Evolutionary conservation across 2,888 invertebrate genomes (phyloP), one percentile per base, ranked within the genome.

Genomic region (Muscina levida): DNA sequence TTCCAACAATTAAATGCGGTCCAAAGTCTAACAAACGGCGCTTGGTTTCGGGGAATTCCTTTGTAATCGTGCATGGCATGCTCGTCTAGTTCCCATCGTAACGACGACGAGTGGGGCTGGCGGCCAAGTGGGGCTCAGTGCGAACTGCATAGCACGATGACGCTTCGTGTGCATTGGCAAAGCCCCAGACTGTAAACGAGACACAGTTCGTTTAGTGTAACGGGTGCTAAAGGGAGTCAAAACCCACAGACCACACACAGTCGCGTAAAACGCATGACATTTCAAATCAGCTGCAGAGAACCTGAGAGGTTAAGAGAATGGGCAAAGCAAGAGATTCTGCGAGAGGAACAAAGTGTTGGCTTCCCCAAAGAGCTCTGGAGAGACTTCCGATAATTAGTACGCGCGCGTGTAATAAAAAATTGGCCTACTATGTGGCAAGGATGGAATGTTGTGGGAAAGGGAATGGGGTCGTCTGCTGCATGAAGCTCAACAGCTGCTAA

Each of bases 11-110:
- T 82, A 74, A 72, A 67, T 66, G 75, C 78, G 79, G 82, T 84
- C 79, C 84, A 84, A 83, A 79, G 83, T 84, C 83, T 82, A 84
- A 78, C 75, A 79, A 83, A 76, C 77, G 82, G 82, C 80, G 82
- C 82, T 82, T 76, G 76, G 75, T 77, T 83, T 83, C 83, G 83
- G 84, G 86, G 85, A 85, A 85, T 85, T 85, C 85, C 85, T 82
- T 72, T 62, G 56, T 71, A 81, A 59, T 82, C 82, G 82, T 68
- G 57, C 31, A 51, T 81, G 72, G 67, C n/a, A 13, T 75, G 22
- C 22, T 70, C 70, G 76, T 80, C 70, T 65, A 65, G 46, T 68
- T 72, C 65, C 44, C 57, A 65, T 73, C 74, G 51, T 75, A 37
- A 42, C 72, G 79, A 44, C 24, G 6, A 42, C 56, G 44, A 68